phyloP scores from a whole-genome alignment of 2,113 vertebrate genomes.

The Amphiprion percula region DNA sequence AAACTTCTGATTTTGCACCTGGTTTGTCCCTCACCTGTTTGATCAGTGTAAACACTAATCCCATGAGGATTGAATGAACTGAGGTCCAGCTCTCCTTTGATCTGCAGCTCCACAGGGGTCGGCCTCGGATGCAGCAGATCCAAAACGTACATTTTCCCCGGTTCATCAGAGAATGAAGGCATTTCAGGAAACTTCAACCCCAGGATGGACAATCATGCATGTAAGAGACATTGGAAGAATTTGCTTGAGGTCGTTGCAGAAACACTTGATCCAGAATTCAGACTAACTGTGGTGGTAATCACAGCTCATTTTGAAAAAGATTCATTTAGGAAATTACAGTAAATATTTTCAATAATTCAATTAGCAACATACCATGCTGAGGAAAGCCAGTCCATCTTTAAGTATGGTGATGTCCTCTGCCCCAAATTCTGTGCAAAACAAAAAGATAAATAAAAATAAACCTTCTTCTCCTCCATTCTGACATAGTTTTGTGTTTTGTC shows the following conservation, averaged over 20 bases:
- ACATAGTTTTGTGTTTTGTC: not conserved
- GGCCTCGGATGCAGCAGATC: slow-evolving; percentile 61
- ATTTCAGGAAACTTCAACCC: slow-evolving; percentile 39
- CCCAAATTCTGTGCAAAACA: slow-evolving; percentile 57
- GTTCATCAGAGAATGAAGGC: slow-evolving; percentile 54
- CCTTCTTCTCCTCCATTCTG: not conserved
- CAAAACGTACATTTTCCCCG: slow-evolving; percentile 65
- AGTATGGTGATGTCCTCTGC: slow-evolving; percentile 72
- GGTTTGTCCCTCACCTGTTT: slow-evolving; percentile 48
- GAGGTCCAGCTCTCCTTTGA: slow-evolving; percentile 62
- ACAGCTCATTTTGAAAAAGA: not conserved
- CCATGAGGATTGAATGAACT: slow-evolving; percentile 67
- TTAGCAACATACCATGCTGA: slow-evolving; percentile 60
- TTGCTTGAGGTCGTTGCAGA: not conserved
- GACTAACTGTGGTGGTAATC: too few relatives aligned
- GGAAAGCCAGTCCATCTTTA: slow-evolving; percentile 66
- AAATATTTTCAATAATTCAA: not conserved
- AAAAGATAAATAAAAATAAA: not conserved
- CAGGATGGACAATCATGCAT: slow-evolving; percentile 31
- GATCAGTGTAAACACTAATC: slow-evolving; percentile 56
- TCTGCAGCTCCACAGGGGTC: slow-evolving; percentile 54
- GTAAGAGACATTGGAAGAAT: not conserved
- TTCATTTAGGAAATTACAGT: not conserved
- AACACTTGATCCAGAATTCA: too few relatives aligned
- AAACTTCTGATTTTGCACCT: not conserved